Percentiles rank a stretch among this genome's conserved stretches.
These are phyloP conservation scores for Leuctra nigra DNA, from an alignment of 2,888 invertebrate genomes.

Conservation along the genomic window DNA sequence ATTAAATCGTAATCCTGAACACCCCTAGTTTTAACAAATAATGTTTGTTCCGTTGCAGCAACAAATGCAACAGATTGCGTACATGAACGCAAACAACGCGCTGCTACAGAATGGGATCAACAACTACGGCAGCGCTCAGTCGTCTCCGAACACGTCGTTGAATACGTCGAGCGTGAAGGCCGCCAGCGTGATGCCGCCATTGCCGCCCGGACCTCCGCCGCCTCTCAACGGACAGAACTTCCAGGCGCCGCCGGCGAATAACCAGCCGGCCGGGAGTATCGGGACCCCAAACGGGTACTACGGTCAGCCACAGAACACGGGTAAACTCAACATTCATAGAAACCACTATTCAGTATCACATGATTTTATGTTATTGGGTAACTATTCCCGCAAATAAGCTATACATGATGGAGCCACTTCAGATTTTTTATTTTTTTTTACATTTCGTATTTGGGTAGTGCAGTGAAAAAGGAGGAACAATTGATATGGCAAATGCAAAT, in stretches of 20 bases:
- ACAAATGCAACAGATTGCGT: conserved; percentile 2
- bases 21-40: background rate
- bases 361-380: background rate
- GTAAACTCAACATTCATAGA: conserved; percentile 17
- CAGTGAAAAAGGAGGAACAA: too few species aligned
- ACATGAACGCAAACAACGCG: background rate
- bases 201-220: conserved; percentile 32
- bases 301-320: conserved; percentile 23
- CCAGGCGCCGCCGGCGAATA: conserved; percentile 37
- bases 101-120: background rate
- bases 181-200: conserved; percentile 31
- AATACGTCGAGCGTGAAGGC: background rate
- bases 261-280: conserved; percentile 22
- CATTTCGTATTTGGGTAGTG: too few species aligned
- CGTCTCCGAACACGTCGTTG: background rate
- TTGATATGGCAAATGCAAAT: too few species aligned
- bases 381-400: too few species aligned
- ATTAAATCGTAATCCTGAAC: too few species aligned
- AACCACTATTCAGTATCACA: background rate
- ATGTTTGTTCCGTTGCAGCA: background rate
- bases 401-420: too few species aligned
- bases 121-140: background rate
- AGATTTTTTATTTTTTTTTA: too few species aligned
- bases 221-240: conserved; percentile 35
- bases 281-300: conserved; percentile 14